Evolutionary conservation across 2,888 invertebrate genomes (phyloP), one percentile per base, ranked within the genome.

Genomic region (Ischnura elegans): DNA sequence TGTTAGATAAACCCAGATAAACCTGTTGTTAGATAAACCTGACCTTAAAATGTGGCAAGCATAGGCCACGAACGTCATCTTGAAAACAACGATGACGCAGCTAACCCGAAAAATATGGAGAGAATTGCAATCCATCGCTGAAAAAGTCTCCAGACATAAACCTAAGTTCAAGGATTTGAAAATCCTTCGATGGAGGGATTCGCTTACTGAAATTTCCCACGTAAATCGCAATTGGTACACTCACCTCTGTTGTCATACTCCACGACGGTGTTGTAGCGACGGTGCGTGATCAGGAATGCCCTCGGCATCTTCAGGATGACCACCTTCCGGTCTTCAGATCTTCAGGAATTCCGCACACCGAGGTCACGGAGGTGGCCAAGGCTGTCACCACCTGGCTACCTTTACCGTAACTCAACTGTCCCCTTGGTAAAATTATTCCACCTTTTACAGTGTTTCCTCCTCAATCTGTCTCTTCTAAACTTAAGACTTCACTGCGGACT

Each of bases 201-300:
- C 2, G 8, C n/a, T 25, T 25, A 25, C n/a, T 6, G 0, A 1
- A 61, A 13, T 36, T 0, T 76, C 16, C 36, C 76, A 0, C 76
- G 76, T 13, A 4, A 36, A 5, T 10, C 29, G n/a, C 61, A 36
- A 21, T 51, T 51, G 4, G 42, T 87, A 47, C 21, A 93, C 95
- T 95, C 95, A 96, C 96, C 96, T 96, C 96, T 95, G 93, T 95
- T 95, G 87, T 96, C 96, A 94, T 95, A 95, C 93, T 95, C 96
- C 93, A 96, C 95, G 43, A 94, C 95, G 46, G 95, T 95, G 95
- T 96, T 96, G 96, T 97, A 97, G 93, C 97, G 96, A 76, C 97
- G 96, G 95, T 97, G 97, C 36, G 97, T 97, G 95, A 97, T 97
- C 93, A 97, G 96, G 95, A 97, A 97, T 94, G 97, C 97, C 95